Percentiles rank a stretch among this genome's conserved stretches.
Evolutionary conservation across 2,797 vertebrate genomes (phyloP).

Genomic region (Forpus xanthops): DNA sequence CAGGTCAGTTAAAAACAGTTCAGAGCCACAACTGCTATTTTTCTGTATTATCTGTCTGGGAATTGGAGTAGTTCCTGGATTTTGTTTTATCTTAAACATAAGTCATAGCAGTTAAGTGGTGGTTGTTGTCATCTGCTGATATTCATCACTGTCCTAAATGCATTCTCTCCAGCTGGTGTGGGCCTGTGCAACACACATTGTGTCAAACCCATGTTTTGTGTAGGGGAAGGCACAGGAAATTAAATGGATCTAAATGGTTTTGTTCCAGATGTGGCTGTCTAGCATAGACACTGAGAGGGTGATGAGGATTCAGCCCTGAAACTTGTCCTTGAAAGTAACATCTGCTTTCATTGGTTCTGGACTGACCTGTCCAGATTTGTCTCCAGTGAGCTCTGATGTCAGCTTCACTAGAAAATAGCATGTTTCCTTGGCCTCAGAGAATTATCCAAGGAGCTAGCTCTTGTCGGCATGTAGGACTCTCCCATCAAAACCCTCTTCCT

Average conservation of each 20-base stretch:
- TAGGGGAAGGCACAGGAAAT: not conserved
- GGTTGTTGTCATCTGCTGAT: not conserved
- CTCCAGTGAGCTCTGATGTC: not conserved
- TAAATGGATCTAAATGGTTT: not conserved
- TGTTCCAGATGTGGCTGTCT: not conserved
- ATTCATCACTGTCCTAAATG: not conserved
- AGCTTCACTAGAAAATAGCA: not conserved
- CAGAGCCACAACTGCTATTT: not conserved
- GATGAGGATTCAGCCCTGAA: not conserved
- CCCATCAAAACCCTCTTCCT: not conserved
- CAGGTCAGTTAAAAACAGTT: not conserved
- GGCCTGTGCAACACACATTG: not conserved
- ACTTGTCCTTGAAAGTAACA: not conserved
- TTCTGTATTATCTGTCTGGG: not conserved
- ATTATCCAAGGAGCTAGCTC: not conserved
- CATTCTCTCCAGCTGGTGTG: not conserved
- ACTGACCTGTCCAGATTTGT: not conserved
- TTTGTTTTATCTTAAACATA: not conserved
- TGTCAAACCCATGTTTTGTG: not conserved
- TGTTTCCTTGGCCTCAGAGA: not conserved
- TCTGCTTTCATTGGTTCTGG: not conserved
- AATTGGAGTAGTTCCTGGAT: conserved; percentile 11
- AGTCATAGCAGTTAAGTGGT: not conserved
- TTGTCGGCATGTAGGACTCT: not conserved
- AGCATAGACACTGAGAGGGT: not conserved